Percentiles rank a stretch among this genome's conserved stretches.
Evolutionary conservation across 2,113 vertebrate genomes (phyloP).

Genomic region (Sorex fumeus): DNA sequence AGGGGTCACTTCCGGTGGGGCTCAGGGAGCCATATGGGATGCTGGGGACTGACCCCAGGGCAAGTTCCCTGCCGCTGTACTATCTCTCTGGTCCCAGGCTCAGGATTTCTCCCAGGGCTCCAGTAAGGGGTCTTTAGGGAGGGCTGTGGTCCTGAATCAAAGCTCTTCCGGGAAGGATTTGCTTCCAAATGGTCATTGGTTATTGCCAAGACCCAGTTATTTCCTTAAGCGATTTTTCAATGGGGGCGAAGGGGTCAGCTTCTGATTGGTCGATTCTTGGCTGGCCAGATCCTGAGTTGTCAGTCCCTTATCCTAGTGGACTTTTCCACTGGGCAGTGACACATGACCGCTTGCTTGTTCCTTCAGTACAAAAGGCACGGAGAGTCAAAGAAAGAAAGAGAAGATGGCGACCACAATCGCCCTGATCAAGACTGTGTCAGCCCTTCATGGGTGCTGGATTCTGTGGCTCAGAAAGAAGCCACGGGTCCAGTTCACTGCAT

Average conservation of each 20-base stretch:
- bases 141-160: neutral
- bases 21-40: no score
- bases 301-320: rapidly evolving
- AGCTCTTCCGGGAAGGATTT: neutral
- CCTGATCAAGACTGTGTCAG: neutral
- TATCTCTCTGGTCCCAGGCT: neutral
- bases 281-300: no score
- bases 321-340: neutral
- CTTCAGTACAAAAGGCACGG: neutral
- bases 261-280: neutral
- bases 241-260: no score
- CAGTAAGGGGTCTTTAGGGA: neutral
- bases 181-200: neutral
- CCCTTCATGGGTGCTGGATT: neutral
- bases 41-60: no score
- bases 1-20: no score
- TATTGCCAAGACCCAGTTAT: neutral
- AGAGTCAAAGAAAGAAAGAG: neutral
- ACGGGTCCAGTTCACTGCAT: neutral
- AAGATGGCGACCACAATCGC: neutral
- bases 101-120: neutral
- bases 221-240: neutral
- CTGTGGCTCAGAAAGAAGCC: neutral
- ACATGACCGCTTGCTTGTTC: rapidly evolving
- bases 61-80: no score